phyloP scores from a whole-genome alignment of 2,113 vertebrate species.

The Trochalopteron elliotii region DNA sequence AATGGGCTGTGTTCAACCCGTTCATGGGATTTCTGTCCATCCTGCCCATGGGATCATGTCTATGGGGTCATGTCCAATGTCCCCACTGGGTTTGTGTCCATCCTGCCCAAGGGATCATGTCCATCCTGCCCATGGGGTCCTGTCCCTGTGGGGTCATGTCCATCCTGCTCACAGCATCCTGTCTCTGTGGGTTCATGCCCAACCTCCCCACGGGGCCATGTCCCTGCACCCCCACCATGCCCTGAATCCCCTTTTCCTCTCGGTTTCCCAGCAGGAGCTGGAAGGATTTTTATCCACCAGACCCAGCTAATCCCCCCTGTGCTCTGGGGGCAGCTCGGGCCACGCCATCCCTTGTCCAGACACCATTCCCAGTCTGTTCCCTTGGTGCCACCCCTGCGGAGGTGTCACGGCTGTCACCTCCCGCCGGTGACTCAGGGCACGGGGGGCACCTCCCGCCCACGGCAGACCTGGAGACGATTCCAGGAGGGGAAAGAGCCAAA shows the following conservation, averaged over 20 bases:
- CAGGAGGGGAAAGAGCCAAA: not conserved
- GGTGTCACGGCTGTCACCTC: not conserved
- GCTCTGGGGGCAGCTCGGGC: not conserved
- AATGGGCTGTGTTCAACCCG: too few species aligned
- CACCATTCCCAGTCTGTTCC: rapidly evolving
- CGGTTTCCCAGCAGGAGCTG: not conserved
- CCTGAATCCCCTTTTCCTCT: not conserved
- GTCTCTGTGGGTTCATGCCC: not conserved
- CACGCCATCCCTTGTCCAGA: not conserved
- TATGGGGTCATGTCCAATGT: too few species aligned
- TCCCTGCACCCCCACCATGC: not conserved
- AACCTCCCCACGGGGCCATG: rapidly evolving
- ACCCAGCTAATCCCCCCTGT: rapidly evolving
- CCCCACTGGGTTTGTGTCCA: too few species aligned
- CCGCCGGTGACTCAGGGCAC: not conserved
- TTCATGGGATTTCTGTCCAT: too few species aligned
- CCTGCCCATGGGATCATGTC: not conserved
- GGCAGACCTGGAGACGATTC: rapidly evolving
- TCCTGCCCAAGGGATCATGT: too few species aligned
- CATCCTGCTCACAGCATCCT: rapidly evolving
- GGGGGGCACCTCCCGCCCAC: not conserved
- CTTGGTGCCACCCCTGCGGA: rapidly evolving
- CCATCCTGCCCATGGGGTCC: too few species aligned
- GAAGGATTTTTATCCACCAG: not conserved
- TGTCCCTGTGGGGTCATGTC: not conserved